Conservation (phyloP, 2,113 vertebrate species). For the Reinhardtius hippoglossoides region DNA sequence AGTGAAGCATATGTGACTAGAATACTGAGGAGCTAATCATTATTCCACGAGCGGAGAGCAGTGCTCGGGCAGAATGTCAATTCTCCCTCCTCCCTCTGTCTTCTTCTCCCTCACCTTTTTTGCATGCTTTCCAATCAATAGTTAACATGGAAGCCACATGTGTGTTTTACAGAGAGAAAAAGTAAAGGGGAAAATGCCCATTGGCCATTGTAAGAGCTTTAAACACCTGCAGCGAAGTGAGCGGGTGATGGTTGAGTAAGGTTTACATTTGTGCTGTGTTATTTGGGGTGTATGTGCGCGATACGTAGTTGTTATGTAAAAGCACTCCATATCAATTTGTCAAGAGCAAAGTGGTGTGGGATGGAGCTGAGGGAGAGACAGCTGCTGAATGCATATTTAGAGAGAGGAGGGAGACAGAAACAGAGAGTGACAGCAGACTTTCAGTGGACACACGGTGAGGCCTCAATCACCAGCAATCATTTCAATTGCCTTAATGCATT, state of each 20-base stretch:
- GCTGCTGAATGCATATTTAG: constrained; percentile 81
- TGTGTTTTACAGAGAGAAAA: constrained; percentile 38
- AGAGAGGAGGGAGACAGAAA: constrained; percentile 44
- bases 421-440: constrained; percentile 56
- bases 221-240: constrained; percentile 53
- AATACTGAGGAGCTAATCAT: constrained; percentile 86
- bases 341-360: constrained; percentile 77
- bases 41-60: constrained; percentile 81
- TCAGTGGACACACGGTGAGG: constrained; percentile 27
- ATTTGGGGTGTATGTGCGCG: constrained; percentile 47
- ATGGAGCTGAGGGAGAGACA: constrained; percentile 75
- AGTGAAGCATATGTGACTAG: constrained; percentile 82
- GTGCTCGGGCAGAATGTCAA: constrained; percentile 82
- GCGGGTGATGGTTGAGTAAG: constrained; percentile 42
- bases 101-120: constrained; percentile 55
- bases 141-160: constrained; percentile 72
- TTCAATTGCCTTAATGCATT: constrained; percentile 12
- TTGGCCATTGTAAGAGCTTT: constrained; percentile 21
- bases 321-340: constrained; percentile 77
- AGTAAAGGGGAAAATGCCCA: constrained; percentile 27
- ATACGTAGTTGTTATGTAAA: constrained; percentile 76
- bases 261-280: constrained; percentile 52
- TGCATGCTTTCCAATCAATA: constrained; percentile 69
- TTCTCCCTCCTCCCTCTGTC: constrained; percentile 60
- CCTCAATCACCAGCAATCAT: constrained; percentile 36